Percentiles rank a stretch among this genome's conserved stretches.
phyloP scores from a whole-genome alignment of 2,113 vertebrate species.

The Odocoileus virginianus region DNA sequence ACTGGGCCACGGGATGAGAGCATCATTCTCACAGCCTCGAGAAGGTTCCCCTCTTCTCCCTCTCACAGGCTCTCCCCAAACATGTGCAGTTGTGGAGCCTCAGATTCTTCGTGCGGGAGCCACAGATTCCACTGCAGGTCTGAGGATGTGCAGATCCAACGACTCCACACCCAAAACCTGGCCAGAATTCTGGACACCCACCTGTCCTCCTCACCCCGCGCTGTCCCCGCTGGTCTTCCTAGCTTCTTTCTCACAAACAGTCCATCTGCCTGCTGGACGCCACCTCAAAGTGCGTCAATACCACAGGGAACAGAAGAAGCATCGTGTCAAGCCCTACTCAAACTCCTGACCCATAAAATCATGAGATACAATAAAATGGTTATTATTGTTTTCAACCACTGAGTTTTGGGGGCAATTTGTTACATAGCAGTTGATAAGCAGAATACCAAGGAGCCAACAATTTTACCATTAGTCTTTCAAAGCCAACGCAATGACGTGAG shows the following conservation, averaged over 20 bases:
- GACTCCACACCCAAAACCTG: fast-evolving
- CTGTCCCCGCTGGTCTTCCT: background rate
- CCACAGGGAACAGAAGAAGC: background rate
- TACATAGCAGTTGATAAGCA: background rate
- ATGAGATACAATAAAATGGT: background rate
- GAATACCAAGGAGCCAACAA: background rate
- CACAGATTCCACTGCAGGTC: background rate
- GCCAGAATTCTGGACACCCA: background rate
- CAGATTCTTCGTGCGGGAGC: background rate
- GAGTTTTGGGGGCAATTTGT: background rate
- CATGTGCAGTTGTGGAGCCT: background rate
- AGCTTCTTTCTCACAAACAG: background rate
- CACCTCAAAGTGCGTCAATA: background rate
- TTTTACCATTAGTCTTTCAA: background rate
- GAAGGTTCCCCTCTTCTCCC: background rate
- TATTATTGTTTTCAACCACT: background rate
- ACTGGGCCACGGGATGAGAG: fast-evolving
- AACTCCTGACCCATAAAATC: background rate
- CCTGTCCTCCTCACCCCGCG: background rate
- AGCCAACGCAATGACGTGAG: background rate
- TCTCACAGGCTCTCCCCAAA: background rate
- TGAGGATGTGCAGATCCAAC: fast-evolving
- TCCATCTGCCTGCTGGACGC: background rate
- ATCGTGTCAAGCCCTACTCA: background rate
- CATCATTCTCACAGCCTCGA: no score